phyloP scores from a whole-genome alignment of 2,797 vertebrate genomes.

The Myoxocephalus aenaeus region DNA sequence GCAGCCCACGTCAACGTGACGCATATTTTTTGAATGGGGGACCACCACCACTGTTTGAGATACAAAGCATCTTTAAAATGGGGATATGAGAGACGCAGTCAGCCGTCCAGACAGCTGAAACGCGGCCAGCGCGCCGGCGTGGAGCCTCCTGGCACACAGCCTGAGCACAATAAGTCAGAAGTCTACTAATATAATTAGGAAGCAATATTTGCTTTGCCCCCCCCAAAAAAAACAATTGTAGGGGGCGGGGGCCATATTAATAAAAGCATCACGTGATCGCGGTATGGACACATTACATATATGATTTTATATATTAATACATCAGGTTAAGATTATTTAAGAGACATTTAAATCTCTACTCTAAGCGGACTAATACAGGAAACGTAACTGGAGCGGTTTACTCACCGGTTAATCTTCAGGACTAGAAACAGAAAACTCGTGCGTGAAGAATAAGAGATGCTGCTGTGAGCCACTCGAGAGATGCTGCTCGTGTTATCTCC shows the following conservation, averaged over 20 bases:
- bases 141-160: neutral
- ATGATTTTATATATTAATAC: rapidly evolving
- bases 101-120: slow-evolving; percentile 12
- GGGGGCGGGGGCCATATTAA: too few species aligned
- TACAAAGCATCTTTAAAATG: neutral
- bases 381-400: neutral
- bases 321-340: rapidly evolving
- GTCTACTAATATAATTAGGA: neutral
- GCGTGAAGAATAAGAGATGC: neutral
- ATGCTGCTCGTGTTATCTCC: slow-evolving; percentile 52
- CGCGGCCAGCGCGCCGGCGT: neutral
- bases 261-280: neutral
- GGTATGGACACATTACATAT: neutral
- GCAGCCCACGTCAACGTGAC: neutral
- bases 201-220: neutral
- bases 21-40: neutral
- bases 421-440: neutral
- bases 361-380: neutral
- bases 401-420: slow-evolving; percentile 62
- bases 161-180: neutral
- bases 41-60: neutral
- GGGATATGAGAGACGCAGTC: neutral
- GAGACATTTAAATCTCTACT: neutral
- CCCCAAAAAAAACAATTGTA: neutral
- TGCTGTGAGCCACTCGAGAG: slow-evolving; percentile 20